Evolutionary conservation across 2,797 vertebrate species (phyloP).

Genomic region (Harpagifer antarcticus): DNA sequence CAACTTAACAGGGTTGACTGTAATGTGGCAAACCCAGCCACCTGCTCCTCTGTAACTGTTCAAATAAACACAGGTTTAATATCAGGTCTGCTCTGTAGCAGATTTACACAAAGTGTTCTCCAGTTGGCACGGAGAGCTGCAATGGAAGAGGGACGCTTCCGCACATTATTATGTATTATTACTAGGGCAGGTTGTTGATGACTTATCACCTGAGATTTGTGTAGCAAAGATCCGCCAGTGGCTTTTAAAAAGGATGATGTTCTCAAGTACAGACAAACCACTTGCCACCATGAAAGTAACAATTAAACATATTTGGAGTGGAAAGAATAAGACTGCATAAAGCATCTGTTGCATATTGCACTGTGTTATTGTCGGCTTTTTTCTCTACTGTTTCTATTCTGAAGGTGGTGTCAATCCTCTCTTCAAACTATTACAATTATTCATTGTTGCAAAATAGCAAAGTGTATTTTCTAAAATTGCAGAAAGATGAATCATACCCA

Average conservation of each 20-base stretch:
- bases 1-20: conserved; percentile 53
- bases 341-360: not conserved
- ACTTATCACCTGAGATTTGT: conserved; percentile 7
- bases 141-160: conserved; percentile 23
- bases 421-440: not conserved
- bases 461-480: not conserved
- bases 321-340: not conserved
- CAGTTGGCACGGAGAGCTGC: conserved; percentile 21
- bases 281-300: not conserved
- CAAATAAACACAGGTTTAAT: conserved; percentile 54
- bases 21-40: conserved; percentile 61
- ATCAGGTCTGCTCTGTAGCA: conserved; percentile 32
- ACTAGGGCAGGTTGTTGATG: conserved; percentile 3
- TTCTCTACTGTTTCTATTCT: no score
- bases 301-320: not conserved
- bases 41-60: conserved; percentile 39
- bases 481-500: not conserved
- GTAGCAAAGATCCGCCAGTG: not conserved
- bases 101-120: conserved; percentile 30
- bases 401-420: not conserved
- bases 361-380: not conserved
- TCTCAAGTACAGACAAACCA: conserved; percentile 2
- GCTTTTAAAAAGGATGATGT: not conserved
- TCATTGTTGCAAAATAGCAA: not conserved
- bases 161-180: conserved; percentile 32